Evolutionary conservation across 2,888 invertebrate genomes (phyloP).

Genomic region (Gymnocheta viridis): DNA sequence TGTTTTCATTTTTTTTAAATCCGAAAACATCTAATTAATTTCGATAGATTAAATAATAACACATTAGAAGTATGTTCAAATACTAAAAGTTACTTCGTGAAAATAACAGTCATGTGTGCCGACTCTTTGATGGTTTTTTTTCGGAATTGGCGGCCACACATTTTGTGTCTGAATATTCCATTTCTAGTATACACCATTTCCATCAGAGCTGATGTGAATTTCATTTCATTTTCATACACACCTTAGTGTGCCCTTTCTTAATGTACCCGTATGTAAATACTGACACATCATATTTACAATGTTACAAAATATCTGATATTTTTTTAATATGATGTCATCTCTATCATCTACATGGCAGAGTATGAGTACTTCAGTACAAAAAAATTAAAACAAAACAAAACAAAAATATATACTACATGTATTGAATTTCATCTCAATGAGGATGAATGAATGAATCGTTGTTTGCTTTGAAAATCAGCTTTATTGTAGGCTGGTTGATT

Average conservation of each 20-base stretch:
- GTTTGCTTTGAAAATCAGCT: conserved; percentile 35
- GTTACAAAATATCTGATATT: conserved; percentile 56
- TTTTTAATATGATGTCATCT: conserved; percentile 66
- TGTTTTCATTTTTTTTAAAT: no score
- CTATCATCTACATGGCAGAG: conserved; percentile 13
- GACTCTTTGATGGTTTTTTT: no score
- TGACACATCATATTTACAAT: conserved; percentile 4
- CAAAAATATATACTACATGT: no score
- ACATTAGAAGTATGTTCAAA: no score
- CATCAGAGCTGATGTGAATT: neutral
- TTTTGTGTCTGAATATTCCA: no score
- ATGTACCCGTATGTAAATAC: conserved; percentile 38
- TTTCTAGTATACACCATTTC: neutral
- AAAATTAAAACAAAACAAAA: neutral
- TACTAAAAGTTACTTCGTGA: no score
- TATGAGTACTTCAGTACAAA: conserved; percentile 30
- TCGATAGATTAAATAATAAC: no score
- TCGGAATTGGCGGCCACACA: no score
- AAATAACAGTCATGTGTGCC: no score
- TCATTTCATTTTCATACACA: neutral
- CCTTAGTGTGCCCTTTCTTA: neutral
- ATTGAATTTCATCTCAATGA: conserved; percentile 59
- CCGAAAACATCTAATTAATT: no score
- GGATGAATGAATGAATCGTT: conserved; percentile 38
- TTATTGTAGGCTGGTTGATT: conserved; percentile 45